Evolutionary conservation across 2,888 invertebrate genomes (phyloP).

Genomic region (Pyrrhia umbra): DNA sequence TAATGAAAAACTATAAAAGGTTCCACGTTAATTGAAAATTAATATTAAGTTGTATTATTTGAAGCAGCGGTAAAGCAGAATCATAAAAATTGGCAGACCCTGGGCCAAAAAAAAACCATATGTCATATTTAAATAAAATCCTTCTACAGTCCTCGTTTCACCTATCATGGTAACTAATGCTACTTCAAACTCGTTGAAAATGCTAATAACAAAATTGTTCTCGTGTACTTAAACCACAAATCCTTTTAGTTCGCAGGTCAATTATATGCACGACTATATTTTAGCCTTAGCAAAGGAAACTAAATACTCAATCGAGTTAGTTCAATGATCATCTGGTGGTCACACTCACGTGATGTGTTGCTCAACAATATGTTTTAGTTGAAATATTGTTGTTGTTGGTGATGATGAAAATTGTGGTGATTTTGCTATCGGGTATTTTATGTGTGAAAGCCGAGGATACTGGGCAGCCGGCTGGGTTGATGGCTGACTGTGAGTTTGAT

Average conservation of each 20-base stretch:
- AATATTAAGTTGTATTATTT: too few species aligned
- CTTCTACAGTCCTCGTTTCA: slow-evolving; percentile 2
- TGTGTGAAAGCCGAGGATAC: slow-evolving; percentile 67
- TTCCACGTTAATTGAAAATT: too few species aligned
- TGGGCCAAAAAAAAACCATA: not conserved
- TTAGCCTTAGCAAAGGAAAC: slow-evolving; percentile 73
- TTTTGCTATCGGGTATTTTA: slow-evolving; percentile 54
- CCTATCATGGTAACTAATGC: not conserved
- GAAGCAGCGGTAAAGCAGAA: too few species aligned
- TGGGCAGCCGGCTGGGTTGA: slow-evolving; percentile 78
- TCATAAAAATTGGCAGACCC: too few species aligned
- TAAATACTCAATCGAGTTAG: slow-evolving; percentile 66
- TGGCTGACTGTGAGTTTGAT: slow-evolving; percentile 80
- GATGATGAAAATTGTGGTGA: slow-evolving; percentile 35
- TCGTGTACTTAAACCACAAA: slow-evolving; percentile 22
- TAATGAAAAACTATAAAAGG: too few species aligned
- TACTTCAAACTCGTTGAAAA: not conserved
- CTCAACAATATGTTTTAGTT: slow-evolving; percentile 32
- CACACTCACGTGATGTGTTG: slow-evolving; percentile 60
- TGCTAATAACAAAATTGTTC: slow-evolving; percentile 15
- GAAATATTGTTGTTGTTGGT: slow-evolving; percentile 8
- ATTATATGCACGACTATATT: slow-evolving; percentile 55
- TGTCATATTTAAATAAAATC: slow-evolving; percentile 11
- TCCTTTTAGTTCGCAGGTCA: slow-evolving; percentile 39
- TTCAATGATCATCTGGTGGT: slow-evolving; percentile 65